phyloP scores from a whole-genome alignment of 2,888 invertebrate species.

The Erpobdella octoculata region DNA sequence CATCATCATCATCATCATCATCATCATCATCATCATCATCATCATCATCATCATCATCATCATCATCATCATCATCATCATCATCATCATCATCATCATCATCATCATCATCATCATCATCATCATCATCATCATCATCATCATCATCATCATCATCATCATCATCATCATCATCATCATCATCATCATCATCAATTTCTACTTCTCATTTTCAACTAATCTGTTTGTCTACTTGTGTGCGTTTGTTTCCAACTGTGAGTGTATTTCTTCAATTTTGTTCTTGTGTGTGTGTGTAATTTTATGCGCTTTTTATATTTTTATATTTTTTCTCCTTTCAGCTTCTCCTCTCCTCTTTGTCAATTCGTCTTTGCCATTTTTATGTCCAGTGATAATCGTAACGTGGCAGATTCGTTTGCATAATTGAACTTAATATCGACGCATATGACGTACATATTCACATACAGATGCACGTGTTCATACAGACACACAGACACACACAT shows the following conservation, averaged over 20 bases:
- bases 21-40: neutral
- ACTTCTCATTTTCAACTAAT: neutral
- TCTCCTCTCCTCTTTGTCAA: too few relatives aligned
- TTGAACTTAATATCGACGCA: too few relatives aligned
- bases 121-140: constrained; percentile 21
- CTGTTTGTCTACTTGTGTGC: neutral
- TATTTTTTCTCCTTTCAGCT: too few relatives aligned
- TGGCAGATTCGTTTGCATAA: too few relatives aligned
- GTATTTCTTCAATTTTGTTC: neutral
- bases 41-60: neutral
- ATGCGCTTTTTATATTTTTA: too few relatives aligned
- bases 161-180: constrained; percentile 30
- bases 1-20: neutral
- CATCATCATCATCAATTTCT: constrained; percentile 26
- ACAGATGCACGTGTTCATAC: too few relatives aligned
- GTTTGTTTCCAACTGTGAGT: too few relatives aligned
- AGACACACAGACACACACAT: too few relatives aligned
- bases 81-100: constrained; percentile 9
- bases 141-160: constrained; percentile 30
- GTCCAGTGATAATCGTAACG: too few relatives aligned
- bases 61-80: neutral
- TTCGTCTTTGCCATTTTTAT: too few relatives aligned
- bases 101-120: neutral
- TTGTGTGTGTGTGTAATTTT: too few relatives aligned
- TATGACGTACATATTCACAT: too few relatives aligned